Evolutionary conservation across 92 coral and sea anemone species (phyloP).

Genomic region (Zoanthus solanderi): DNA sequence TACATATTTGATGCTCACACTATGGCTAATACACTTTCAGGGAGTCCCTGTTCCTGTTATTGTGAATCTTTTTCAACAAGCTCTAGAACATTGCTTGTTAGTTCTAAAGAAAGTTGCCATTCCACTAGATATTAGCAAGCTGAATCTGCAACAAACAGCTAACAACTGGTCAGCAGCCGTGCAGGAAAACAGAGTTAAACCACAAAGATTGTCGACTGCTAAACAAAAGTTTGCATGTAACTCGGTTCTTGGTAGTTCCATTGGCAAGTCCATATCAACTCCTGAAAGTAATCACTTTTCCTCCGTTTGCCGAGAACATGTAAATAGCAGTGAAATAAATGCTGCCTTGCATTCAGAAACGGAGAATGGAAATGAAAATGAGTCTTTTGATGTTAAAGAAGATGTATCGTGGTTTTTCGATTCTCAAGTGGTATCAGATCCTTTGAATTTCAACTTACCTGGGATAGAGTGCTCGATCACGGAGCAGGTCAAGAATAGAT

Average conservation of each 20-base stretch:
- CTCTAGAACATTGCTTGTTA: conserved; percentile 62
- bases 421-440: conserved; percentile 1
- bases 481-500: background rate
- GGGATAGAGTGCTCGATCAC: background rate
- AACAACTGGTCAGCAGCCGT: background rate
- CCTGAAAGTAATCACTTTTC: background rate
- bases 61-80: conserved; percentile 74
- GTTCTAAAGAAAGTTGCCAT: conserved; percentile 56
- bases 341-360: background rate
- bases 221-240: background rate
- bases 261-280: background rate
- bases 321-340: background rate
- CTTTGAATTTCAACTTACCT: background rate
- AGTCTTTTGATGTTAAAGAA: background rate
- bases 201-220: background rate
- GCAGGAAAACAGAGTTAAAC: background rate
- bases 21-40: conserved; percentile 46
- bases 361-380: background rate
- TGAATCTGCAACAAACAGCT: background rate
- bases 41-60: conserved; percentile 84
- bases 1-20: background rate
- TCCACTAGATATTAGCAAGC: conserved; percentile 44
- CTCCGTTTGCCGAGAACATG: background rate
- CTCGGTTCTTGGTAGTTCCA: background rate
- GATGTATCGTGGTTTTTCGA: conserved; percentile 41